phyloP scores from a whole-genome alignment of 2,113 vertebrate species.

The Psettodes erumei region DNA sequence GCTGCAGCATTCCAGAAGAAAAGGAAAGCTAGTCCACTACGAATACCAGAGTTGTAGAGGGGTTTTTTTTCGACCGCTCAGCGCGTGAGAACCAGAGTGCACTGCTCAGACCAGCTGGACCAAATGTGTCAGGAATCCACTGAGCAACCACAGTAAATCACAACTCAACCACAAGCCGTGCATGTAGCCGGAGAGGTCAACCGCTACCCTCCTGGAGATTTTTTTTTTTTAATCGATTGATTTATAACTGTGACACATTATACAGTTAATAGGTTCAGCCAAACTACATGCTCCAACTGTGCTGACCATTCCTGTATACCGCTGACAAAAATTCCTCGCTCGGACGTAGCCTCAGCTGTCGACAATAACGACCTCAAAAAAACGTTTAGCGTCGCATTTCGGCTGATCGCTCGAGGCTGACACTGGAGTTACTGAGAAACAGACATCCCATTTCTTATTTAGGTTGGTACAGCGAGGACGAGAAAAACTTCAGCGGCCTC shows the following conservation, averaged over 20 bases:
- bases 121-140: constrained; percentile 39
- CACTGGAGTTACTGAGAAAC: background rate
- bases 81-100: constrained; percentile 4
- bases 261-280: background rate
- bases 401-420: background rate
- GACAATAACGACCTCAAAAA: background rate
- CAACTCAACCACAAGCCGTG: constrained; percentile 19
- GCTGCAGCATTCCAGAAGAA: background rate
- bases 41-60: constrained; percentile 31
- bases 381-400: background rate
- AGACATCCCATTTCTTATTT: background rate
- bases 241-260: background rate
- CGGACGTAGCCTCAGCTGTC: background rate
- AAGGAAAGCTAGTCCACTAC: background rate
- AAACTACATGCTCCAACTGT: background rate
- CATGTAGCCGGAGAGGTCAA: constrained; percentile 21
- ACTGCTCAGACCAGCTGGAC: constrained; percentile 28
- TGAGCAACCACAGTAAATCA: constrained; percentile 22
- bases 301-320: background rate
- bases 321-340: background rate
- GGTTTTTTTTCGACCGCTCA: constrained; percentile 11
- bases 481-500: background rate
- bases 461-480: background rate
- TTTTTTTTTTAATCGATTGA: background rate
- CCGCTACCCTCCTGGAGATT: background rate